Conservation (phyloP, 2,113 vertebrate genomes). For the Vimba vimba region DNA sequence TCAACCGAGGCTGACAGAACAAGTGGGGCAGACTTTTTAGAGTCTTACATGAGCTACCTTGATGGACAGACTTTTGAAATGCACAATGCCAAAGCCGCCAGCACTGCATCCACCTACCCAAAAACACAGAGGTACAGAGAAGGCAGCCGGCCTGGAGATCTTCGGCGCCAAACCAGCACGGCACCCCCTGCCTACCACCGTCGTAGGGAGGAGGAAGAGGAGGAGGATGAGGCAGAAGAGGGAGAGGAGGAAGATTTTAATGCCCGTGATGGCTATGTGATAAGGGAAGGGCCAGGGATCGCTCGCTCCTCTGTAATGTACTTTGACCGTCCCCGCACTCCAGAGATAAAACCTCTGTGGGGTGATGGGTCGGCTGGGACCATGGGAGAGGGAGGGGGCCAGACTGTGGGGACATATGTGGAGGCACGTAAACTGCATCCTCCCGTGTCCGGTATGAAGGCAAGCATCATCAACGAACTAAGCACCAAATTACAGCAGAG, state of each 20-base stretch:
- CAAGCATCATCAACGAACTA: slow-evolving; percentile 91
- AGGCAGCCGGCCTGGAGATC: slow-evolving; percentile 65
- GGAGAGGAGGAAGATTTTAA: slow-evolving; percentile 61
- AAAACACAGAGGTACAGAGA: slow-evolving; percentile 75
- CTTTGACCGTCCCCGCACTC: slow-evolving; percentile 75
- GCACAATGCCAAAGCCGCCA: slow-evolving; percentile 75
- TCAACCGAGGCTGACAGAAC: slow-evolving; percentile 71
- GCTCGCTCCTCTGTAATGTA: slow-evolving; percentile 76
- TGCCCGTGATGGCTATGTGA: slow-evolving; percentile 67
- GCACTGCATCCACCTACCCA: slow-evolving; percentile 74
- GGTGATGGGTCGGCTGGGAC: slow-evolving; percentile 63
- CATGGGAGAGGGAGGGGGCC: slow-evolving; percentile 60
- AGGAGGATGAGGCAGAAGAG: slow-evolving; percentile 65
- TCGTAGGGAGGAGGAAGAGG: slow-evolving; percentile 70
- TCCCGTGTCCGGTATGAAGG: slow-evolving; percentile 83
- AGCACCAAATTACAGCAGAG: slow-evolving; percentile 91
- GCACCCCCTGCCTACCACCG: slow-evolving; percentile 74
- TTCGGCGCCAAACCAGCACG: slow-evolving; percentile 74
- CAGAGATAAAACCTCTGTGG: slow-evolving; percentile 78
- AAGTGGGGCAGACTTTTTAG: slow-evolving; percentile 83
- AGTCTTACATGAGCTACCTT: slow-evolving; percentile 92
- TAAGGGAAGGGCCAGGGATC: slow-evolving; percentile 70
- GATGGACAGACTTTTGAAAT: slow-evolving; percentile 89
- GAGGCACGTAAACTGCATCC: slow-evolving; percentile 79
- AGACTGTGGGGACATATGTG: slow-evolving; percentile 60